These are phyloP conservation scores for Aurelia sp. DNA, from an alignment of 30 jellyfish, hydroid and myxozoan genomes.

Conservation along the genomic window DNA sequence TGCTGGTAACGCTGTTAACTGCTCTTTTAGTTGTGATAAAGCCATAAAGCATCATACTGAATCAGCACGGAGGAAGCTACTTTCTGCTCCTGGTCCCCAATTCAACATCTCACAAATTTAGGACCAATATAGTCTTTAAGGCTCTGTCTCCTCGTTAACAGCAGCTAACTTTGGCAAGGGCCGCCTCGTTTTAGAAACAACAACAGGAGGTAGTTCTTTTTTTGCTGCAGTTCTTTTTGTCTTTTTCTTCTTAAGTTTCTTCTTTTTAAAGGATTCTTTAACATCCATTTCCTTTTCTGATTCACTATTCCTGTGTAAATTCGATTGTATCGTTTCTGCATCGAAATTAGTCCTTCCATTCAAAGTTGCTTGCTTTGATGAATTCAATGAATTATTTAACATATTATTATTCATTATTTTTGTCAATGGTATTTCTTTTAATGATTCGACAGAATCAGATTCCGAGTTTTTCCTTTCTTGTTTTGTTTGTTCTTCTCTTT, in stretches of 20 bases:
- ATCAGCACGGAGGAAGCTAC: too few relatives aligned
- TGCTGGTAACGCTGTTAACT: too few relatives aligned
- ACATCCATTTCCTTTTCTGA: slow-evolving; percentile 67
- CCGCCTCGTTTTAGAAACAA: slow-evolving; percentile 24
- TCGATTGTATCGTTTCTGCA: slow-evolving; percentile 2
- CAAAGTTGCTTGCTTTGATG: neutral
- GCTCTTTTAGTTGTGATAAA: too few relatives aligned
- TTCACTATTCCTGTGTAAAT: slow-evolving; percentile 39
- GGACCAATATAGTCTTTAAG: neutral
- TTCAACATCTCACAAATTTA: too few relatives aligned
- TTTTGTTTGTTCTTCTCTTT: neutral
- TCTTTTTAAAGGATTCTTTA: slow-evolving; percentile 31
- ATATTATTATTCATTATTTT: neutral
- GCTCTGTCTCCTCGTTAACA: slow-evolving; percentile 30
- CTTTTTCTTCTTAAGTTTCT: slow-evolving; percentile 7
- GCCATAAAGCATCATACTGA: too few relatives aligned
- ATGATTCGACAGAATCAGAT: slow-evolving; percentile 47
- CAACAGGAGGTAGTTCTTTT: slow-evolving; percentile 49
- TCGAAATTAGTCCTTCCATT: neutral
- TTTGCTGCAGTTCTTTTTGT: neutral
- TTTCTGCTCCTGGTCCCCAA: too few relatives aligned
- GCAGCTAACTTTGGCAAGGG: slow-evolving; percentile 42
- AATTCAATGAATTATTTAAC: neutral
- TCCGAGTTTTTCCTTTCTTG: neutral
- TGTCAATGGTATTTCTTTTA: slow-evolving; percentile 31